Percentiles rank a stretch among this genome's conserved stretches.
These are phyloP conservation scores for Enteromius fasciolatus DNA, from an alignment of 2,797 vertebrate species.

Conservation along the genomic window DNA sequence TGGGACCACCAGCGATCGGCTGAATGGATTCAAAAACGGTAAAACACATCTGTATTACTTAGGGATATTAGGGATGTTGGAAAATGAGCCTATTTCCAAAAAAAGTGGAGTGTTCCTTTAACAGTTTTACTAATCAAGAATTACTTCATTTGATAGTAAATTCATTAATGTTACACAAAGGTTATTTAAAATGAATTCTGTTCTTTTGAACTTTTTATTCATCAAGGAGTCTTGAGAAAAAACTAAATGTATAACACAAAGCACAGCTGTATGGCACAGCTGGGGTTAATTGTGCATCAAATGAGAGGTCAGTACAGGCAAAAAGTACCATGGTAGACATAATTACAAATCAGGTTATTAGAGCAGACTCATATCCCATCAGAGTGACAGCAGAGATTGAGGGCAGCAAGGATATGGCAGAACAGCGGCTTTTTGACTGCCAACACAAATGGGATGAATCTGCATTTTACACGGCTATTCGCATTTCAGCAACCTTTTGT, in stretches of 20 bases:
- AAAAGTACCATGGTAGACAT: neutral
- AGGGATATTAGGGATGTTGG: too few species aligned
- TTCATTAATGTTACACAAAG: neutral
- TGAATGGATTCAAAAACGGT: too few species aligned
- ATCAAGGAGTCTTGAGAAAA: neutral
- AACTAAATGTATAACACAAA: neutral
- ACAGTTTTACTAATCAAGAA: neutral
- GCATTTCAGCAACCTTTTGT: neutral
- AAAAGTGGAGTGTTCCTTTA: too few species aligned
- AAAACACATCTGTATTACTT: too few species aligned
- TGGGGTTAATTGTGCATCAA: neutral
- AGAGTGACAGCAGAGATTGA: constrained; percentile 16
- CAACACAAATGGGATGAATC: constrained; percentile 4
- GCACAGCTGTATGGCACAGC: too few species aligned
- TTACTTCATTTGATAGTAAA: too few species aligned
- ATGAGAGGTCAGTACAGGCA: neutral
- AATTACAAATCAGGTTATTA: constrained; percentile 33
- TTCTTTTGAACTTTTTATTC: neutral
- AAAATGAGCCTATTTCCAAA: too few species aligned
- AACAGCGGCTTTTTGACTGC: neutral
- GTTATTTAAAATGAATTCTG: neutral
- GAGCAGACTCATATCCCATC: constrained; percentile 30
- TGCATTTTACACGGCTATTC: neutral
- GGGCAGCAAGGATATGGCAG: neutral
- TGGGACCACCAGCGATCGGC: too few species aligned